Evolutionary conservation across 1,140 invertebrate species (phyloP).

Genomic region (Acromyrmex charruanus): DNA sequence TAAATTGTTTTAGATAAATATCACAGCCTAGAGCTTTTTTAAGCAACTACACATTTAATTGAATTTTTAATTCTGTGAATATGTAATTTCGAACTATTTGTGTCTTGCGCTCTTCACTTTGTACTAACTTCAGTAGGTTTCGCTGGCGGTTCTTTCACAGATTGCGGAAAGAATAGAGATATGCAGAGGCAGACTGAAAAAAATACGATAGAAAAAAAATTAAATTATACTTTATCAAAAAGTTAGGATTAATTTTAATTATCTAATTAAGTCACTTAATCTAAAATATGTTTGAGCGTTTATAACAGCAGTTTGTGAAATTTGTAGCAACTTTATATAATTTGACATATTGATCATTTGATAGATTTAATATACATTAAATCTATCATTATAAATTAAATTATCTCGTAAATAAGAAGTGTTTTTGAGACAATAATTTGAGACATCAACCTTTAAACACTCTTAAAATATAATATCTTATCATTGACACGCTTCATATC

Average conservation of each 20-base stretch:
- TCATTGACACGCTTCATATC: constrained; percentile 19
- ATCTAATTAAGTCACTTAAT: background rate
- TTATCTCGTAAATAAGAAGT: background rate
- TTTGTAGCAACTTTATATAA: background rate
- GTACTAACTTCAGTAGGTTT: constrained; percentile 44
- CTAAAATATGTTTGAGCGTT: background rate
- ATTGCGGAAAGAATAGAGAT: constrained; percentile 73
- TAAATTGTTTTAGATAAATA: constrained; percentile 32
- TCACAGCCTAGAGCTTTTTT: constrained; percentile 31
- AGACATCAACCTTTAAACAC: background rate
- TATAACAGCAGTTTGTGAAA: background rate
- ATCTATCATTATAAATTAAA: background rate
- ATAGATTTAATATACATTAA: background rate
- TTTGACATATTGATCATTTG: background rate
- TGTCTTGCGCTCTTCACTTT: constrained; percentile 49
- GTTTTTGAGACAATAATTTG: constrained; percentile 6
- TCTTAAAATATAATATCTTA: background rate
- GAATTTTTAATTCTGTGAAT: background rate
- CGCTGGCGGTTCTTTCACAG: constrained; percentile 64
- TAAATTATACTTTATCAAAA: constrained; percentile 30
- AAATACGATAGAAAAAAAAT: constrained; percentile 43
- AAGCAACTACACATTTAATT: constrained; percentile 16
- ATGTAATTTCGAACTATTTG: background rate
- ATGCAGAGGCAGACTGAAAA: constrained; percentile 72
- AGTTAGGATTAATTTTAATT: background rate